These are phyloP conservation scores for Pholis gunnellus DNA, from an alignment of 2,113 vertebrate genomes.

Conservation along the genomic window DNA sequence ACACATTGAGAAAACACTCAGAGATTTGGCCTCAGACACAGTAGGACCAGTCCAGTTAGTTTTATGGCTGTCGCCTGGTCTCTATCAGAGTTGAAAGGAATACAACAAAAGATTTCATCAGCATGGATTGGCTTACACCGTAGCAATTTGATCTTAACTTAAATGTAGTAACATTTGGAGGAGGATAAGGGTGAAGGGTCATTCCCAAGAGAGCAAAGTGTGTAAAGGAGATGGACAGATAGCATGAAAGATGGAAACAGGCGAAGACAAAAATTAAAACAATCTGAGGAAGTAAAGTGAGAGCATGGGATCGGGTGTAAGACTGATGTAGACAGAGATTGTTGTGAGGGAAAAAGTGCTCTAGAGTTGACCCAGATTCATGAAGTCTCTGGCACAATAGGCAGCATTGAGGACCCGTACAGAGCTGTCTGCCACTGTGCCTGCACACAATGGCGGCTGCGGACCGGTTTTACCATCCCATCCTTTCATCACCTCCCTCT, in stretches of 20 bases:
- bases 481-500: conserved; percentile 41
- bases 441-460: conserved; percentile 41
- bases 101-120: conserved; percentile 23
- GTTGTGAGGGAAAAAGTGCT: conserved; percentile 29
- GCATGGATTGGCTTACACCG: neutral
- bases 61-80: conserved; percentile 49
- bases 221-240: conserved; percentile 19
- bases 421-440: conserved; percentile 52
- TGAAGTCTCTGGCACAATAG: conserved; percentile 36
- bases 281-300: conserved; percentile 2
- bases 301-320: conserved; percentile 1
- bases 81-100: conserved; percentile 37
- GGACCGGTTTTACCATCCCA: conserved; percentile 22
- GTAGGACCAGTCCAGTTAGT: conserved; percentile 33
- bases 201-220: neutral
- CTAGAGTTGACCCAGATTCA: conserved; percentile 67
- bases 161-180: neutral
- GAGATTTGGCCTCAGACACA: conserved; percentile 32
- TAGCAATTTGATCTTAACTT: neutral
- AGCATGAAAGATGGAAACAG: conserved; percentile 23
- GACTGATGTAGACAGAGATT: conserved; percentile 18
- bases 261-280: neutral
- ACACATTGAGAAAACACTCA: conserved; percentile 59
- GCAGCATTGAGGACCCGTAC: conserved; percentile 21
- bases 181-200: neutral